Conservation (phyloP, 1,140 invertebrate genomes). For the Drosophila neocordata region DNA sequence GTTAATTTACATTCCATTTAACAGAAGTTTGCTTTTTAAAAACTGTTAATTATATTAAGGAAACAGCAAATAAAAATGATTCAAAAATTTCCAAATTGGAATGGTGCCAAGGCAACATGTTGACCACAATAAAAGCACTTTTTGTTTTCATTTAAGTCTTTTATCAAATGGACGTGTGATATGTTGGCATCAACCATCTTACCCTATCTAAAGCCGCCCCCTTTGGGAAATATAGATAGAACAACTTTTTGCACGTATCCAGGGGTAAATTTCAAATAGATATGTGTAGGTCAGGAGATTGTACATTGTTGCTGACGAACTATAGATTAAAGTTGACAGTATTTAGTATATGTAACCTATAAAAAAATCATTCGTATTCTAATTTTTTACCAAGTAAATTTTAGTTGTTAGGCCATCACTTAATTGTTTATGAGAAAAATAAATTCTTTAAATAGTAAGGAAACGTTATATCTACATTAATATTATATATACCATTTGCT, state of each 20-base stretch:
- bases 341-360: no score
- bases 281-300: conserved; percentile 3
- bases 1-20: neutral
- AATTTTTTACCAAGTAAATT: no score
- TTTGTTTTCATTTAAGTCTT: neutral
- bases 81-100: neutral
- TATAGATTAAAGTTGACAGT: no score
- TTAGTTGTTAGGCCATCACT: no score
- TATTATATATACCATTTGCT: no score
- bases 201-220: conserved; percentile 7
- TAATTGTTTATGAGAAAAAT: no score
- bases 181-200: neutral
- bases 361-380: no score
- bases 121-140: neutral
- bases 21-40: neutral
- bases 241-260: neutral
- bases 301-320: neutral
- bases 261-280: neutral
- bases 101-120: conserved; percentile 7
- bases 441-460: no score
- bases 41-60: conserved; percentile 9
- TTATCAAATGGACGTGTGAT: conserved; percentile 9
- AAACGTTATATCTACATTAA: no score
- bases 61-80: neutral
- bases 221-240: neutral